Evolutionary conservation across 2,888 invertebrate species (phyloP), one percentile per base, ranked within the genome.

Genomic region (Caenorhabditis sp.): DNA sequence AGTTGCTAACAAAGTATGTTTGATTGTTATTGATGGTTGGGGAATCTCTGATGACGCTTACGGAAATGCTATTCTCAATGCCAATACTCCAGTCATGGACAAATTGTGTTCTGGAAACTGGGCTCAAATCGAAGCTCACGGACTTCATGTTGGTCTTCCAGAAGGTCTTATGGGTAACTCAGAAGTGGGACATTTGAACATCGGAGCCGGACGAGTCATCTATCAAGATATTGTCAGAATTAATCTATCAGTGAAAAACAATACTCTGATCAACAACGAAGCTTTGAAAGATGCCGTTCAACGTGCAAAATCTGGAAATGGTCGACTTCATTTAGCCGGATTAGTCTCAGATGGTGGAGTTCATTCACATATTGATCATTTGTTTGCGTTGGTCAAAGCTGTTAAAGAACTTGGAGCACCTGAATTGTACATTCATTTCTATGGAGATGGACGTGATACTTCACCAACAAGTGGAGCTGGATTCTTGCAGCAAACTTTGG

Each of bases 151-250:
- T 50, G 89, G 89, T 21, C 83, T 89, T 50, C 89, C 89, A 1
- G 88, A 84, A 63, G 89, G 89, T 17, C 83, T 89, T n/a, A 89
- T 89, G 89, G 89, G 89, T 26, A 89, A 89, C 66, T 89, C 88
- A 19, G 89, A 89, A 84, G 89, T 89, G 23, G 89, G 89, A 19
- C 89, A 89, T 76, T 79, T 89, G 81, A 89, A 89, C 78, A 89
- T 89, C 65, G 89, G 89, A 14, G 89, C 89, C 60, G 89, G 89
- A 14, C 83, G 89, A 27, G 89, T 88, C 17, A 84, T 89, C 69
- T 89, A 88, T 74, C 89, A 90, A 84, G 89, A 89, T 79, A 89
- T 89, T 63, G 89, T 89, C 23, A 83, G 89, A 12, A 89, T 90
- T 68, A 89, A 89, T 75, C 79, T 88, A 76, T 83, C 88, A 31